A percentile compares a stretch with the other conserved stretches of the same genome.
phyloP scores from a whole-genome alignment of 30 jellyfish, hydroid and myxozoan genomes.

The Hydra vulgaris region DNA sequence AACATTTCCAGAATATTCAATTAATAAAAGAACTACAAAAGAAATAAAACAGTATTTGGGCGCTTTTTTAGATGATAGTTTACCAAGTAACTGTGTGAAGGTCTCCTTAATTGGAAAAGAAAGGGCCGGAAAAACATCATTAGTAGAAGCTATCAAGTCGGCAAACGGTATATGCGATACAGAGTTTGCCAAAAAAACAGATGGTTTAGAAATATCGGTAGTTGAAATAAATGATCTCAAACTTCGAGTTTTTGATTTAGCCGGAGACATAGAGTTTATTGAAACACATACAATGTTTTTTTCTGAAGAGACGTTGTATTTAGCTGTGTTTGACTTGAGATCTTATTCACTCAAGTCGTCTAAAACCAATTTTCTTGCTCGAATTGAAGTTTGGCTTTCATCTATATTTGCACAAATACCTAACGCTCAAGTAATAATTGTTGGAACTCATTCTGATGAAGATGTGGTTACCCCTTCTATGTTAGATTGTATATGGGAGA shows the following conservation, averaged over 20 bases:
- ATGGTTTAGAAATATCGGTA: constrained; percentile 24
- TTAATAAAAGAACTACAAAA: constrained; percentile 17
- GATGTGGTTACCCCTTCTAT: constrained; percentile 25
- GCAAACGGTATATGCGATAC: constrained; percentile 17
- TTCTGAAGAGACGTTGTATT: constrained; percentile 29
- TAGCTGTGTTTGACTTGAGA: constrained; percentile 31
- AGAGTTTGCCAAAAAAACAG: constrained; percentile 1
- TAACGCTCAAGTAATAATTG: constrained; percentile 22
- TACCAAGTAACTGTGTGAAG: constrained; percentile 12
- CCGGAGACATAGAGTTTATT: constrained; percentile 36
- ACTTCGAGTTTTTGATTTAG: constrained; percentile 32
- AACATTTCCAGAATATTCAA: constrained; percentile 23
- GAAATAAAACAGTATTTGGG: constrained; percentile 6
- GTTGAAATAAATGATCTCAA: constrained; percentile 3
- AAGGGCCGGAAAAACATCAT: constrained; percentile 24
- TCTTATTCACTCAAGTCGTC: constrained; percentile 12
- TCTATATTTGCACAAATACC: constrained; percentile 32
- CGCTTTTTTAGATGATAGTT: constrained; percentile 19
- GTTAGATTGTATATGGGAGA: constrained; percentile 20
- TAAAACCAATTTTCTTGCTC: constrained; percentile 11
- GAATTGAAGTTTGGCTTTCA: constrained; percentile 31
- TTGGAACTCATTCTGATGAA: constrained; percentile 34
- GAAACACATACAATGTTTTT: constrained; percentile 40
- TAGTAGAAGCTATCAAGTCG: constrained; percentile 13
- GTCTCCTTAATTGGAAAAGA: constrained; percentile 31